phyloP scores from a whole-genome alignment of 2,113 vertebrate species.

The Nestor notabilis region DNA sequence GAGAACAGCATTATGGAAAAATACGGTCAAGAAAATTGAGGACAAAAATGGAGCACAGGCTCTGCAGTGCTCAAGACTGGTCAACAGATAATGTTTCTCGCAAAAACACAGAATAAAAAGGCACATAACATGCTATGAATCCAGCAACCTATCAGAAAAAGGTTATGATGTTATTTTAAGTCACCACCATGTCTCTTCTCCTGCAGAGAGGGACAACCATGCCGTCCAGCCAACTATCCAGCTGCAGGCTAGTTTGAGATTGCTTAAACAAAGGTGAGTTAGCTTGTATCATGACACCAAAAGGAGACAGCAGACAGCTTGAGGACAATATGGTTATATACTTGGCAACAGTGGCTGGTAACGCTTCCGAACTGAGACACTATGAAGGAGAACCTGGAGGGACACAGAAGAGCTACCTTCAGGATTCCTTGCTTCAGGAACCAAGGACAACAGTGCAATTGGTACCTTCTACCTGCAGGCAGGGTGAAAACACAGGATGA shows the following conservation, averaged over 20 bases:
- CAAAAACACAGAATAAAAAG: neutral
- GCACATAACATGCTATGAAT: neutral
- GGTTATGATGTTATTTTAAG: neutral
- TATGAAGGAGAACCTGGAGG: neutral
- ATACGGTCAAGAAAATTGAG: neutral
- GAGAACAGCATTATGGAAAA: neutral
- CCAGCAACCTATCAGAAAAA: neutral
- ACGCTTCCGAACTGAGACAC: neutral
- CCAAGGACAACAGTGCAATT: fast-evolving
- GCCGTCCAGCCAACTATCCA: neutral
- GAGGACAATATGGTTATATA: neutral
- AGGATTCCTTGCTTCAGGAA: neutral
- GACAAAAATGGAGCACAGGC: neutral
- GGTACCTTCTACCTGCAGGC: neutral
- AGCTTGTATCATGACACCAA: neutral
- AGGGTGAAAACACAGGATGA: neutral
- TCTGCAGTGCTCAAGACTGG: neutral
- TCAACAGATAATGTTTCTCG: neutral
- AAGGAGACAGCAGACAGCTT: neutral
- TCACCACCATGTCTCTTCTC: neutral
- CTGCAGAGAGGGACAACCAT: neutral
- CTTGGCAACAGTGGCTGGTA: neutral
- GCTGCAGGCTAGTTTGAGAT: no score
- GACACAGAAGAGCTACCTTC: neutral
- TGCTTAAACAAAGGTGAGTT: neutral